Base-by-base conservation (phyloP, 2,888 invertebrate species). In the Eupeodes latifasciatus region DNA sequence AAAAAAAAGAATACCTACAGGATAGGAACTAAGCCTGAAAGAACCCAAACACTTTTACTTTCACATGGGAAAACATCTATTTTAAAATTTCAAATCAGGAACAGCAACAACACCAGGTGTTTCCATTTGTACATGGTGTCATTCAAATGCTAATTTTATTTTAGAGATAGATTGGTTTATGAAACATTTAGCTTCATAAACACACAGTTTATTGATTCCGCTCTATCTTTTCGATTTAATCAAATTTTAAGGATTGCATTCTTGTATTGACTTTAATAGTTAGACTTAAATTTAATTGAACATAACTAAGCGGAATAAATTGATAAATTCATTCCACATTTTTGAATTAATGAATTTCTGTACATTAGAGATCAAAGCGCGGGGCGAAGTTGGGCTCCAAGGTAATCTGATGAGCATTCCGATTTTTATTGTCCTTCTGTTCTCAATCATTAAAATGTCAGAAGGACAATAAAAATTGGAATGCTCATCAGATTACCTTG, bases 111-210 rank as follows among this genome's bases (percentile, higher is more conserved):
- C 74, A 53, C 75, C 74, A 64, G 69, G 75, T 86, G 75, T 82
- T 79, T 86, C 79, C 49, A 40, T 69, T 51, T 61, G 44, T 66
- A 74, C 61, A 67, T 77, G 49, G 61, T 62, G 74, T 51, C 59
- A 78, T 81, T 74, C 72, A 77, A 85, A 85, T 85, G 85, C 71
- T 85, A 72, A 85, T 76, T 71, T 27, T 57, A 14, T n/a, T 69
- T 69, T 74, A 14, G 7, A 61, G 19, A 6, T 55, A 11, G 16
- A 16, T 16, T 10, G 9, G 19, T 9, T 6, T 5, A n/a, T 72
- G 34, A 57, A 40, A 66, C 47, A 66, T 57, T 66, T 40, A 59
- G 27, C 5, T 44, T 44, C 12, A n/a, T 34, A 77, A 59, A 49
- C 19, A 61, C 9, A 36, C 9, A 14, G 16, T 47, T 44, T 67